phyloP scores from a whole-genome alignment of 2,888 invertebrate genomes.

The Pseudococcus jackbeardsleyi region DNA sequence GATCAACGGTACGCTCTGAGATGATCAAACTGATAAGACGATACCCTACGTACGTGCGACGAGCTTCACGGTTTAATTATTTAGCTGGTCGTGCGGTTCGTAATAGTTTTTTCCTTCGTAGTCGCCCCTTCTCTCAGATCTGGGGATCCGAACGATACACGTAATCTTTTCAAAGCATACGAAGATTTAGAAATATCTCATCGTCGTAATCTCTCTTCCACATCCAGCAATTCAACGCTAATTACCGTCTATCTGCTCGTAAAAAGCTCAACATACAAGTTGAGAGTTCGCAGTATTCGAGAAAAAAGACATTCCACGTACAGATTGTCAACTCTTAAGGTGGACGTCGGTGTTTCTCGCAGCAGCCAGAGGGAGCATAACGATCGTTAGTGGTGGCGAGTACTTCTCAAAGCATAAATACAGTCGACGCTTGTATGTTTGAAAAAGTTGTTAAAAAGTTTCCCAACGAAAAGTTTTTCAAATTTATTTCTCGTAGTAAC shows the following conservation, averaged over 20 bases:
- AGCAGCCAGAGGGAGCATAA: not conserved
- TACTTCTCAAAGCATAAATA: slow-evolving; percentile 45
- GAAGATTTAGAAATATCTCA: slow-evolving; percentile 4
- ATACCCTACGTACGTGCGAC: not conserved
- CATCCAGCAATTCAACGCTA: slow-evolving; percentile 1
- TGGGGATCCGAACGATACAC: not conserved
- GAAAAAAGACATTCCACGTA: not conserved
- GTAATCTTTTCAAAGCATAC: not conserved
- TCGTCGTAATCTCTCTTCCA: not conserved
- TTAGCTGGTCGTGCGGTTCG: not conserved
- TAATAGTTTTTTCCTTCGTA: not conserved
- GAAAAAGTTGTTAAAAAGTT: slow-evolving; percentile 53
- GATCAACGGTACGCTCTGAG: not conserved
- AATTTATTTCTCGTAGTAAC: slow-evolving; percentile 55
- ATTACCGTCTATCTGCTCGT: not conserved
- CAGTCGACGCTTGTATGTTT: slow-evolving; percentile 52
- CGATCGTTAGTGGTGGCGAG: slow-evolving; percentile 12
- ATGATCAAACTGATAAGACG: slow-evolving; percentile 38
- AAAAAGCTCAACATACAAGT: not conserved
- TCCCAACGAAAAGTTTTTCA: slow-evolving; percentile 34
- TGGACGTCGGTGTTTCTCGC: not conserved
- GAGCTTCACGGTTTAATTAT: not conserved
- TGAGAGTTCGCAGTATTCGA: not conserved
- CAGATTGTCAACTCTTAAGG: not conserved
- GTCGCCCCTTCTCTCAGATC: not conserved